Evolutionary conservation across 1,140 invertebrate species (phyloP), one percentile per base, ranked within the genome.

Genomic region (Ceratina calcarata): DNA sequence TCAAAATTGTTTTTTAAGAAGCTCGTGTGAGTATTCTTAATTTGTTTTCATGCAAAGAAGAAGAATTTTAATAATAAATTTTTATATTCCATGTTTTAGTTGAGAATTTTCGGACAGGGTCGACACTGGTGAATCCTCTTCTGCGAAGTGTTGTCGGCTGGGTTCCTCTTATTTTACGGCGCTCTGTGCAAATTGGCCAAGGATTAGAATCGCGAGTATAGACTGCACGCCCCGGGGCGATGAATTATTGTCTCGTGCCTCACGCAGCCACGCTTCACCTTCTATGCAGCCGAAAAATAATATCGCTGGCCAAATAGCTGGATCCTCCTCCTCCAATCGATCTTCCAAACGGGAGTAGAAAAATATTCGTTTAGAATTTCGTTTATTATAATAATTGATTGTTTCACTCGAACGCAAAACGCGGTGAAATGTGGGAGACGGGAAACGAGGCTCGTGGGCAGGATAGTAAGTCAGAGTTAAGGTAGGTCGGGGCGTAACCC

Each of bases 401-500:
- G n/a, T n/a, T n/a, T n/a, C n/a, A n/a, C n/a, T n/a, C n/a, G n/a
- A n/a, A n/a, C n/a, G n/a, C n/a, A n/a, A n/a, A n/a, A n/a, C n/a
- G n/a, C n/a, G n/a, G n/a, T n/a, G n/a, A n/a, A n/a, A n/a, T n/a
- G n/a, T n/a, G n/a, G n/a, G n/a, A n/a, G n/a, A n/a, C n/a, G n/a
- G n/a, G n/a, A n/a, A n/a, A n/a, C n/a, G n/a, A n/a, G n/a, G n/a
- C 32, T 37, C 32, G 2, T 6, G 32, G 81, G 87, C 87, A 87
- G 89, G 86, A 90, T 90, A 87, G 89, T 89, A 90, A 88, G 83
- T 89, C 78, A 83, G 76, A 89, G 86, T 91, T 90, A 85, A 89
- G 89, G 87, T 91, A 91, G 90, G 90, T 91, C 90, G 90, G 90
- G 90, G 90, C 90, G 91, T 92, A 91, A 91, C 90, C 87, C 86